Percentiles rank a stretch among this genome's conserved stretches.
These are phyloP conservation scores for Procapra przewalskii DNA, from an alignment of 2,113 vertebrate genomes.

Conservation along the genomic window DNA sequence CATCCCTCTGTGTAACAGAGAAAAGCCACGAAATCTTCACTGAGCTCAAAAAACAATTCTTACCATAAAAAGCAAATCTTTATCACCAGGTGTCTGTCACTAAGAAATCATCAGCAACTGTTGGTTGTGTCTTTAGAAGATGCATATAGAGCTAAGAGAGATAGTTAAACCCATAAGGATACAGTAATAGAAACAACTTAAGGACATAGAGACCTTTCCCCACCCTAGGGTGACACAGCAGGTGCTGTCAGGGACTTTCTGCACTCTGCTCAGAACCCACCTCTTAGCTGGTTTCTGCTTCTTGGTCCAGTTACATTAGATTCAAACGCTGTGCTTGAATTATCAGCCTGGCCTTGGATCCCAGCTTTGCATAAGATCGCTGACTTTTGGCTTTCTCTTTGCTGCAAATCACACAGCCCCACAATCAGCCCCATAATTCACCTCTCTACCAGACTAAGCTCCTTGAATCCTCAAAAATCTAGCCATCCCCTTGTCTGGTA, in stretches of 20 bases:
- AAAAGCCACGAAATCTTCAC: background rate
- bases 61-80: background rate
- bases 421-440: background rate
- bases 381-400: background rate
- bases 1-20: background rate
- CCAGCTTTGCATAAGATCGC: background rate
- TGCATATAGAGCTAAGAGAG: background rate
- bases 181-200: background rate
- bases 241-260: background rate
- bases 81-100: background rate
- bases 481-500: background rate
- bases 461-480: background rate
- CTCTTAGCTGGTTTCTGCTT: background rate
- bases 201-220: background rate
- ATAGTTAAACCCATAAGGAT: background rate
- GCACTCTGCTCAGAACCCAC: background rate
- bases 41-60: background rate
- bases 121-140: background rate
- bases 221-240: background rate
- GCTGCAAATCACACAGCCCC: background rate
- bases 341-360: background rate
- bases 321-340: background rate
- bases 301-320: background rate
- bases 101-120: background rate
- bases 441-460: background rate